Base-by-base conservation (phyloP, 2,888 invertebrate species). In the Clostera curtula region DNA sequence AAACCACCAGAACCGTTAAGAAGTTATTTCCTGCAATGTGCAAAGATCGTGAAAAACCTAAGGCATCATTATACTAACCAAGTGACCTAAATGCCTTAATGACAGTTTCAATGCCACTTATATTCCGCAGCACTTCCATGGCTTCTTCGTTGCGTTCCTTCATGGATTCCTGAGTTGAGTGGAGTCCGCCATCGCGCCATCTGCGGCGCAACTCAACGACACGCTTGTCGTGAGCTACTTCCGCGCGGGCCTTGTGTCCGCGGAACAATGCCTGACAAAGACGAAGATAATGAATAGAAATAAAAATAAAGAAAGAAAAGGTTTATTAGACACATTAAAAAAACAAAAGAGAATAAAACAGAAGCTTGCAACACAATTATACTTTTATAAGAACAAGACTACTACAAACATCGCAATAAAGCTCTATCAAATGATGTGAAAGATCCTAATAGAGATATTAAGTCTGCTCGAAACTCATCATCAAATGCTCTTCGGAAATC, bases 261-360 rank as follows among this genome's bases (percentile, higher is more conserved):
- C 87, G 84, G 73, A 85, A 87, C 22, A 79, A 62, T 3, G 86
- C 84, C 75, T 84, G 36, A 9, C 42, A 49, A 16, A 11, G 9
- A 17, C 3, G 3, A 5, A 6, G 4, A 19, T 6, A 5, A 10
- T 19, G 11, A 9, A 19, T 19, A 5, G 5, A 3, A 2, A 8
- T 18, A 18, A 18, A 9, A 4, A 6, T 8, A 5, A 18, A 5
- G 8, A 8, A 8, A 18, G 3, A 9, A 9, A 3, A 18, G 8
- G 5, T 18, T 9, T 18, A 18, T 5, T 9, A 18, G 18, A 7
- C n/a, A n/a, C n/a, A n/a, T n/a, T n/a, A n/a, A n/a, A n/a, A n/a
- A n/a, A n/a, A n/a, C n/a, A n/a, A n/a, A n/a, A n/a, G n/a, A n/a
- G n/a, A n/a, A n/a, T n/a, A n/a, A n/a, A n/a, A n/a, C n/a, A n/a